Conservation (phyloP, 1,140 invertebrate species). For the Acromyrmex heyeri region DNA sequence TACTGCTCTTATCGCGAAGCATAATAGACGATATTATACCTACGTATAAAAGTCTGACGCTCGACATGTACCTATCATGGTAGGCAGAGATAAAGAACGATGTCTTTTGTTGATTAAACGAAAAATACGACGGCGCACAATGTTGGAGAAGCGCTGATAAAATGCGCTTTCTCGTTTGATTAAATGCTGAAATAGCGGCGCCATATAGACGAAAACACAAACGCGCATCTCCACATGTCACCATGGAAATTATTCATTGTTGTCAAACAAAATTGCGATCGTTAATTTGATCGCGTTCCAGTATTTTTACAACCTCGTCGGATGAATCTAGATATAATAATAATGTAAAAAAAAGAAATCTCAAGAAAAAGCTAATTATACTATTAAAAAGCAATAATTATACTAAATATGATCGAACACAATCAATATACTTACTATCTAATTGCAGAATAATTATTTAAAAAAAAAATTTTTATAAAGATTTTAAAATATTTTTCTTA, state of each 20-base stretch:
- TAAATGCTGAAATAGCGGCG: slow-evolving; percentile 16
- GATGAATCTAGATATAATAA: background rate
- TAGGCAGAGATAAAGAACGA: slow-evolving; percentile 36
- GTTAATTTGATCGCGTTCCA: background rate
- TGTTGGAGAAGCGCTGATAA: slow-evolving; percentile 10
- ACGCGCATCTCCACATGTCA: background rate
- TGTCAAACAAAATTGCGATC: background rate
- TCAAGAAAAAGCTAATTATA: background rate
- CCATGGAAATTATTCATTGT: slow-evolving; percentile 8
- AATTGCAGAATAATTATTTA: background rate
- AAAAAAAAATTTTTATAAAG: no score
- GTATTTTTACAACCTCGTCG: background rate
- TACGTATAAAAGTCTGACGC: background rate
- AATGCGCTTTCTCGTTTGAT: slow-evolving; percentile 28
- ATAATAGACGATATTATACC: background rate
- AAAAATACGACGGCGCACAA: slow-evolving; percentile 10
- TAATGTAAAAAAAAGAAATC: background rate
- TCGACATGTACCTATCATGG: background rate
- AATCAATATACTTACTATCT: background rate
- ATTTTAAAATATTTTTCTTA: background rate
- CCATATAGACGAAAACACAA: background rate
- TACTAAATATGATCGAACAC: background rate
- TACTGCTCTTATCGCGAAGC: slow-evolving; percentile 10
- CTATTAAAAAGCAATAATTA: no score
- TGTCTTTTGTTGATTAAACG: slow-evolving; percentile 44